Evolutionary conservation across 2,113 vertebrate genomes (phyloP).

Genomic region (Azemiops feae): DNA sequence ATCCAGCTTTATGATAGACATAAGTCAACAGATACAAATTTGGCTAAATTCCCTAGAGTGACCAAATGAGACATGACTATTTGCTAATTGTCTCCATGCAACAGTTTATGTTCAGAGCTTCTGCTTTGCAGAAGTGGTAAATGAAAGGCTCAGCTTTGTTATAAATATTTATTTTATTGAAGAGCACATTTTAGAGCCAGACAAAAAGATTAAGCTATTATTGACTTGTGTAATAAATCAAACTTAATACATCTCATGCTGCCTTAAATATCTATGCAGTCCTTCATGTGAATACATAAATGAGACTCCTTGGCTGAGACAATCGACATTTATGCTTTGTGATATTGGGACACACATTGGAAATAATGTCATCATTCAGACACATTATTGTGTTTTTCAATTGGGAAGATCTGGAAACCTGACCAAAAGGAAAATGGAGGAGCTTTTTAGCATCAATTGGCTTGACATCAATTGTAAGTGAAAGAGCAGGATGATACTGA

Average conservation of each 20-base stretch:
- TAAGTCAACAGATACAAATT: background rate
- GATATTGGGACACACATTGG: background rate
- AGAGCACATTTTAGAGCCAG: background rate
- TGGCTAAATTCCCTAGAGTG: background rate
- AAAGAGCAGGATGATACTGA: background rate
- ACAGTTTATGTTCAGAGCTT: background rate
- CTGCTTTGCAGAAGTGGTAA: background rate
- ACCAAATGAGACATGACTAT: background rate
- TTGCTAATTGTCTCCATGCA: background rate
- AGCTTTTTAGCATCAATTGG: background rate
- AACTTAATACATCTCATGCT: background rate
- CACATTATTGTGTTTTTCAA: background rate
- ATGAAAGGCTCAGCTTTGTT: background rate
- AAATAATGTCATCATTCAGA: background rate
- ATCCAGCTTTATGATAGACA: background rate
- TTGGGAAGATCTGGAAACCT: background rate
- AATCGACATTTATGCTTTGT: background rate
- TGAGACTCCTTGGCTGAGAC: background rate
- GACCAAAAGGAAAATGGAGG: background rate
- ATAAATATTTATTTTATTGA: background rate
- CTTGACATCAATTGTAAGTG: background rate
- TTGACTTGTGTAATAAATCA: background rate
- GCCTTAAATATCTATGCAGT: background rate
- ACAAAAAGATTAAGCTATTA: background rate
- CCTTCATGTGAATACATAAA: background rate